A percentile compares a stretch with the other conserved stretches of the same genome.
These are phyloP conservation scores for Meloe dianella DNA, from an alignment of 2,888 invertebrate genomes.

Conservation along the genomic window DNA sequence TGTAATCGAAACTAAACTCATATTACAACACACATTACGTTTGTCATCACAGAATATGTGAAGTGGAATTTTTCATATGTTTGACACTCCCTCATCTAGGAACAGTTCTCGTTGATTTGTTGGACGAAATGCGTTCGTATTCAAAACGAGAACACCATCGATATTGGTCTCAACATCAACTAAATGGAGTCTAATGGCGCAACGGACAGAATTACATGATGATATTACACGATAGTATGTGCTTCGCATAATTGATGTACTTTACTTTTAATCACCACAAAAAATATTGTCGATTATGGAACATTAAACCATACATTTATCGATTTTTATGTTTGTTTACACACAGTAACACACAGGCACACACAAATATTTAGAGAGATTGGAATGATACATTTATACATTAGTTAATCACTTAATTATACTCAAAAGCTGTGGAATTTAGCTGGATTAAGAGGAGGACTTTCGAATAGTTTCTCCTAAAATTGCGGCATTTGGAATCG, in stretches of 20 bases:
- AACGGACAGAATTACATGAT: constrained; percentile 32
- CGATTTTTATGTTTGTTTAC: neutral
- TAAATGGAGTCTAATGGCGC: constrained; percentile 33
- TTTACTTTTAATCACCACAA: neutral
- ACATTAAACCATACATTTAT: no score
- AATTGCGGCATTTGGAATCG: no score
- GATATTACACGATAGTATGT: constrained; percentile 29
- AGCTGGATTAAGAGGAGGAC: no score
- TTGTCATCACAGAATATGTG: no score
- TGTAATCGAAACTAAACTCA: constrained; percentile 38
- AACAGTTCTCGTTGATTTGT: constrained; percentile 14
- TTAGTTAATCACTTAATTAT: no score
- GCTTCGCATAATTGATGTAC: constrained; percentile 23
- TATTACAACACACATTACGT: constrained; percentile 30
- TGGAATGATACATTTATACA: no score
- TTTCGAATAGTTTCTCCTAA: no score
- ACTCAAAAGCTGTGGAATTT: no score
- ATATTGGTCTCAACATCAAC: constrained; percentile 31
- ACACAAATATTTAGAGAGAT: no score
- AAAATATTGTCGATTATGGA: neutral
- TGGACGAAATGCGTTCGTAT: constrained; percentile 27
- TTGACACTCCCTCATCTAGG: constrained; percentile 23
- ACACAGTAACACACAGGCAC: no score
- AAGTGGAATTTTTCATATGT: constrained; percentile 41
- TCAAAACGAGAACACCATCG: constrained; percentile 26